These are phyloP conservation scores for Glyptemys insculpta DNA, from an alignment of 2,797 vertebrate genomes.

Conservation along the genomic window DNA sequence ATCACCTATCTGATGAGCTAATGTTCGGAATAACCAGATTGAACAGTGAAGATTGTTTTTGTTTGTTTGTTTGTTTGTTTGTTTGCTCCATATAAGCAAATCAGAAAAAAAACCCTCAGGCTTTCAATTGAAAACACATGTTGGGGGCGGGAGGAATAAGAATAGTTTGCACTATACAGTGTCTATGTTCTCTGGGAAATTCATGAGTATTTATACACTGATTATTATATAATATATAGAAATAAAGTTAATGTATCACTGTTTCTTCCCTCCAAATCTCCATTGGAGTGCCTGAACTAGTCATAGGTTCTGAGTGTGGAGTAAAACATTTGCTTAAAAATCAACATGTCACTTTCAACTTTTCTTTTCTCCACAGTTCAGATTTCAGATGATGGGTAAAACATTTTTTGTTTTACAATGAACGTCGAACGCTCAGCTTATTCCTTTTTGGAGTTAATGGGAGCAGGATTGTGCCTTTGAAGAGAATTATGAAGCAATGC, in stretches of 20 bases:
- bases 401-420: not conserved
- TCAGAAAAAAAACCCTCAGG: not conserved
- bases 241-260: not conserved
- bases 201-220: not conserved
- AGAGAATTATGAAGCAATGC: not conserved
- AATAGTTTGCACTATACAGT: not conserved
- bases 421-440: not conserved
- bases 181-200: not conserved
- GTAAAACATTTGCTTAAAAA: not conserved
- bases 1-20: not conserved
- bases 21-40: not conserved
- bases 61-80: fast-evolving
- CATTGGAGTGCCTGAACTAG: not conserved
- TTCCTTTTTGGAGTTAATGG: not conserved
- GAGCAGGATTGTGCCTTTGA: not conserved
- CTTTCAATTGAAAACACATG: not conserved
- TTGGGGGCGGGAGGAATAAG: not conserved
- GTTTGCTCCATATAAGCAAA: not conserved
- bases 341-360: not conserved
- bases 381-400: not conserved
- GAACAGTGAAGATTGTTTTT: not conserved
- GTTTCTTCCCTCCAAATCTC: not conserved
- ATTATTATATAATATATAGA: not conserved
- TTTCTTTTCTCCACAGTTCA: not conserved
- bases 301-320: not conserved